These are phyloP conservation scores for Urocynchramus pylzowi DNA, from an alignment of 2,113 vertebrate genomes.

Conservation along the genomic window DNA sequence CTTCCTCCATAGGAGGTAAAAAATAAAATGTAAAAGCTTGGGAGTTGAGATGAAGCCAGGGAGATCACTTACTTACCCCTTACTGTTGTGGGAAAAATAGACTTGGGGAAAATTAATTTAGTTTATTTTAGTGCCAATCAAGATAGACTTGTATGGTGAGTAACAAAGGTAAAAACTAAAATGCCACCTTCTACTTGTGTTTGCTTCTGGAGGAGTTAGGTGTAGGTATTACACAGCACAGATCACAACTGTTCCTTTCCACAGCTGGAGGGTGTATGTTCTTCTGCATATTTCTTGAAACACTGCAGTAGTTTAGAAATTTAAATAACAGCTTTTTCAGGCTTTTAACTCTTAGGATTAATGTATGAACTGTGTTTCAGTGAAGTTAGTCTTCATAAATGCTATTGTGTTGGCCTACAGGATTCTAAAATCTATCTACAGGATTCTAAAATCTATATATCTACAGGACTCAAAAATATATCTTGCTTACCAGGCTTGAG, in stretches of 20 bases:
- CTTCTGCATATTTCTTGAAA: background rate
- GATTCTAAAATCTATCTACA: background rate
- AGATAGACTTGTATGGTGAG: background rate
- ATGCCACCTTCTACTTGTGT: fast-evolving
- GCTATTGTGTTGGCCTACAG: background rate
- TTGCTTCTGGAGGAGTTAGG: background rate
- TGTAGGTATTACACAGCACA: background rate
- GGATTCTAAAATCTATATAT: background rate
- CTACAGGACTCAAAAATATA: no score
- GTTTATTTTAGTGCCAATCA: background rate
- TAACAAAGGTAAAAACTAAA: background rate
- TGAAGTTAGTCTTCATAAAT: background rate
- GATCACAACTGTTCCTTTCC: background rate
- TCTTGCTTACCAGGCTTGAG: background rate
- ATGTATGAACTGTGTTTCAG: background rate
- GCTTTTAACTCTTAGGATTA: background rate
- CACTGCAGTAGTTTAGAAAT: background rate
- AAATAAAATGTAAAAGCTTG: background rate
- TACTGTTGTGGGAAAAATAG: background rate
- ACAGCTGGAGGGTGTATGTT: background rate
- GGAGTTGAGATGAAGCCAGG: background rate
- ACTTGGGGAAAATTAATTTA: background rate
- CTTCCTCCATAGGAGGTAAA: background rate
- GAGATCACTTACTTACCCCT: background rate
- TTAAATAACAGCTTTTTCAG: background rate